A percentile compares a stretch with the other conserved stretches of the same genome.
phyloP scores from a whole-genome alignment of 2,888 invertebrate genomes.

The Flabesymbios commensalis region DNA sequence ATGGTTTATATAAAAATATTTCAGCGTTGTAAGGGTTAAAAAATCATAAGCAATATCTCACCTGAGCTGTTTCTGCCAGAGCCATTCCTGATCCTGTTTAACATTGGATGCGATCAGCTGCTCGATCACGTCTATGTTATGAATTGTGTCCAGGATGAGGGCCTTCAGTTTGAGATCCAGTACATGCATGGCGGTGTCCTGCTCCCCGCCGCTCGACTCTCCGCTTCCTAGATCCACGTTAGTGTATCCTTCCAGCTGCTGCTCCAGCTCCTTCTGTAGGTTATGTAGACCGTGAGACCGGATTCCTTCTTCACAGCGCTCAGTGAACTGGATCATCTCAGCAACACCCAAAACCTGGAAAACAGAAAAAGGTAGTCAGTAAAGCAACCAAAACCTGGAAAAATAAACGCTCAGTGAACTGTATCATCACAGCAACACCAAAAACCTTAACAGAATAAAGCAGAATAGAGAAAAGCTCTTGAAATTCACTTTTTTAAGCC shows the following conservation, averaged over 20 bases:
- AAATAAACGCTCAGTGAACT: no score
- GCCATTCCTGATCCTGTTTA: slow-evolving; percentile 77
- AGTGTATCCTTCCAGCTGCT: slow-evolving; percentile 63
- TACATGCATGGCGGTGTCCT: slow-evolving; percentile 61
- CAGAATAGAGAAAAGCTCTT: no score
- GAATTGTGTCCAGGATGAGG: slow-evolving; percentile 89
- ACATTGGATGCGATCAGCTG: slow-evolving; percentile 72
- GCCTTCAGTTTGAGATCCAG: slow-evolving; percentile 86
- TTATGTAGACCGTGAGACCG: slow-evolving; percentile 64
- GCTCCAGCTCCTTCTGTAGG: slow-evolving; percentile 56
- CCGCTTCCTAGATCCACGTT: slow-evolving; percentile 51
- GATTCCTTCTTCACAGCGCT: slow-evolving; percentile 81
- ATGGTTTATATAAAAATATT: no score
- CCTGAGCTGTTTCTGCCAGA: slow-evolving; percentile 93
- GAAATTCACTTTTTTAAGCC: no score
- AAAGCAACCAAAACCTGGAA: no score
- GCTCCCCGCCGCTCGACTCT: neutral
- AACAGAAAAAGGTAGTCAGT: neutral
- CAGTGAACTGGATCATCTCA: slow-evolving; percentile 83
- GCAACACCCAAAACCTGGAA: slow-evolving; percentile 78
- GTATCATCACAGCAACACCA: no score
- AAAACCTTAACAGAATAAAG: no score
- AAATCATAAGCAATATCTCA: slow-evolving; percentile 48
- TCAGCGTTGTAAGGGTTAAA: no score
- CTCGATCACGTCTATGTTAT: slow-evolving; percentile 83